Evolutionary conservation across 2,888 invertebrate species (phyloP).

Genomic region (Orthosia gracilis): DNA sequence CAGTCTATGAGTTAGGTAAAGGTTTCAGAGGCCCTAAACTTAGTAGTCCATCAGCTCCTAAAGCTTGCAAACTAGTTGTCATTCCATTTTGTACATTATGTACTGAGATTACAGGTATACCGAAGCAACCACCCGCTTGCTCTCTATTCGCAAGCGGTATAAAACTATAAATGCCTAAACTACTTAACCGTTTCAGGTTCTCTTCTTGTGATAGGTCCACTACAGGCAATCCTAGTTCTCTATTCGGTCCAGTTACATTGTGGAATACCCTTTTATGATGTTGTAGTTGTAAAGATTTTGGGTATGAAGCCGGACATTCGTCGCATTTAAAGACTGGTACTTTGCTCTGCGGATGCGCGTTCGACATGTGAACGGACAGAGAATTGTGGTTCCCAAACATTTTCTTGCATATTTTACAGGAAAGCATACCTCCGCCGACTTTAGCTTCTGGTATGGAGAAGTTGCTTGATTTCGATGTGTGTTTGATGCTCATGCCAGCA

Average conservation of each 20-base stretch:
- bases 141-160: constrained; percentile 93
- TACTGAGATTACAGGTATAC: constrained; percentile 93
- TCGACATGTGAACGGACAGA: constrained; percentile 82
- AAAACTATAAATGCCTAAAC: constrained; percentile 94
- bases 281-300: constrained; percentile 93
- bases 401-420: constrained; percentile 87
- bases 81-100: constrained; percentile 92
- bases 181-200: constrained; percentile 92
- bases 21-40: constrained; percentile 94
- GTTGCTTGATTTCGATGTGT: constrained; percentile 85
- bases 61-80: constrained; percentile 90
- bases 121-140: constrained; percentile 92
- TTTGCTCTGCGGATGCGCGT: constrained; percentile 85
- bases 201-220: constrained; percentile 94
- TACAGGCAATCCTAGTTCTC: constrained; percentile 94
- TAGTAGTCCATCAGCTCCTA: constrained; percentile 93
- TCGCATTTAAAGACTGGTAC: constrained; percentile 92
- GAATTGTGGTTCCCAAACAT: constrained; percentile 86
- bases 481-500: constrained; percentile 90
- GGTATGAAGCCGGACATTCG: constrained; percentile 94
- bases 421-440: constrained; percentile 83
- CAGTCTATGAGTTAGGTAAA: constrained; percentile 84
- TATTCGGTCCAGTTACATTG: constrained; percentile 84
- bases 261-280: constrained; percentile 90
- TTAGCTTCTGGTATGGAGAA: constrained; percentile 87